Evolutionary conservation across 2,888 invertebrate genomes (phyloP).

Genomic region (Myopa tessellatipennis): DNA sequence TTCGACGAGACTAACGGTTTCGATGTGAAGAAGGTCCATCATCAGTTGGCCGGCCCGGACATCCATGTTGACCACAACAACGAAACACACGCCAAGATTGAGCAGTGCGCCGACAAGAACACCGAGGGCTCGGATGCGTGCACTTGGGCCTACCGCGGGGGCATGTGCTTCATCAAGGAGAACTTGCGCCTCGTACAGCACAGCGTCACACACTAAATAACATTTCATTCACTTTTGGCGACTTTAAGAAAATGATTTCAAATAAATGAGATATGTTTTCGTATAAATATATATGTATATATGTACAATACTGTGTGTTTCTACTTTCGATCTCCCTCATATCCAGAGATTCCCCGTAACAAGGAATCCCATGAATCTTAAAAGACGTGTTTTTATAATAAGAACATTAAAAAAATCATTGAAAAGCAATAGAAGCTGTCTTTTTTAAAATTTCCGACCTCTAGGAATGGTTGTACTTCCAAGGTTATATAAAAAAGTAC

Average conservation of each 20-base stretch:
- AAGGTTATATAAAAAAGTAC: no score
- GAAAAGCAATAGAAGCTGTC: no score
- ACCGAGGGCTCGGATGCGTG: constrained; percentile 58
- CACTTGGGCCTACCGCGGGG: constrained; percentile 63
- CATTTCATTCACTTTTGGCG: not conserved
- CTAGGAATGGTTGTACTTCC: no score
- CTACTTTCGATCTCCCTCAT: no score
- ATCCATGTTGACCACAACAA: constrained; percentile 56
- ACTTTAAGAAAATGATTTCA: not conserved
- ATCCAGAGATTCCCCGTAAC: no score
- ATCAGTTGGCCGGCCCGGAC: constrained; percentile 58
- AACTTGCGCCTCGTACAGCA: constrained; percentile 59
- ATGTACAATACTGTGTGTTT: no score
- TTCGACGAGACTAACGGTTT: constrained; percentile 62
- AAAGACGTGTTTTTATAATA: no score
- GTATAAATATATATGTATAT: no score
- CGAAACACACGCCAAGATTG: constrained; percentile 61
- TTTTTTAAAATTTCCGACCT: no score
- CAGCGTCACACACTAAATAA: constrained; percentile 52
- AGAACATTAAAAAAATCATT: no score
- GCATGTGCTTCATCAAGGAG: constrained; percentile 62
- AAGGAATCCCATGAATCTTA: no score
- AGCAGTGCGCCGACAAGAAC: constrained; percentile 61
- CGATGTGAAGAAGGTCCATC: constrained; percentile 62
- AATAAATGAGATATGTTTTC: not conserved